Percentiles rank a stretch among this genome's conserved stretches.
Conservation (phyloP, 2,888 invertebrate species). For the Epistrophella euchroma region DNA sequence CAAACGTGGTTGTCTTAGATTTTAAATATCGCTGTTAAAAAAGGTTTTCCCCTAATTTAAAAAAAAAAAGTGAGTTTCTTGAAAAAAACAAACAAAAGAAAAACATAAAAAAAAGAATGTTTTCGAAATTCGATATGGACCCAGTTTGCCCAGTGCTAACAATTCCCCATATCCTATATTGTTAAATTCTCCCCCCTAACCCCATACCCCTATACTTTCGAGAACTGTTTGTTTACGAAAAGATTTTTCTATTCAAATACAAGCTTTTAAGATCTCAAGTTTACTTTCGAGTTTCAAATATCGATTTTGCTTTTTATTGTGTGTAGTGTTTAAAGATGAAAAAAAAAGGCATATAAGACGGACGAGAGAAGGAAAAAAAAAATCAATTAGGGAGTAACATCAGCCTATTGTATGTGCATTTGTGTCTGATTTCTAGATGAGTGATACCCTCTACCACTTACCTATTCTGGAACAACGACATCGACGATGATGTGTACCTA, state of each 20-base stretch:
- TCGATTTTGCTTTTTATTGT: conserved; percentile 59
- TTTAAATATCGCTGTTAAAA: conserved; percentile 26
- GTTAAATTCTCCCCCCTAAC: background rate
- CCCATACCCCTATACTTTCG: background rate
- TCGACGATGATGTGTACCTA: conserved; percentile 60
- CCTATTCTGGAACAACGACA: conserved; percentile 60
- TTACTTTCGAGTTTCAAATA: conserved; percentile 52
- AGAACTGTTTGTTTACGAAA: conserved; percentile 69
- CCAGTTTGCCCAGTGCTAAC: conserved; percentile 35
- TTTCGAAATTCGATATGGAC: conserved; percentile 66
- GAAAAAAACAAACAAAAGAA: conserved; percentile 13
- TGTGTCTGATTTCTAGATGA: conserved; percentile 73
- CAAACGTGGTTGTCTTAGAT: conserved; percentile 55
- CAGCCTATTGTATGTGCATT: conserved; percentile 74
- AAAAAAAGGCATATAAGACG: conserved; percentile 43
- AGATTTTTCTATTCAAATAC: conserved; percentile 56
- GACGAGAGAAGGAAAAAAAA: conserved; percentile 40
- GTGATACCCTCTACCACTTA: conserved; percentile 72
- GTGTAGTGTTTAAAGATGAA: conserved; percentile 52
- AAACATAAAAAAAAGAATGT: background rate
- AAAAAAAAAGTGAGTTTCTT: conserved; percentile 61
- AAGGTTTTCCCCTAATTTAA: conserved; percentile 13
- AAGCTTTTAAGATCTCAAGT: conserved; percentile 74
- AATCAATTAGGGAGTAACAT: conserved; percentile 75
- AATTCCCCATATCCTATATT: conserved; percentile 27